Base-by-base conservation (phyloP, 2,797 vertebrate species). In the Betta splendens region DNA sequence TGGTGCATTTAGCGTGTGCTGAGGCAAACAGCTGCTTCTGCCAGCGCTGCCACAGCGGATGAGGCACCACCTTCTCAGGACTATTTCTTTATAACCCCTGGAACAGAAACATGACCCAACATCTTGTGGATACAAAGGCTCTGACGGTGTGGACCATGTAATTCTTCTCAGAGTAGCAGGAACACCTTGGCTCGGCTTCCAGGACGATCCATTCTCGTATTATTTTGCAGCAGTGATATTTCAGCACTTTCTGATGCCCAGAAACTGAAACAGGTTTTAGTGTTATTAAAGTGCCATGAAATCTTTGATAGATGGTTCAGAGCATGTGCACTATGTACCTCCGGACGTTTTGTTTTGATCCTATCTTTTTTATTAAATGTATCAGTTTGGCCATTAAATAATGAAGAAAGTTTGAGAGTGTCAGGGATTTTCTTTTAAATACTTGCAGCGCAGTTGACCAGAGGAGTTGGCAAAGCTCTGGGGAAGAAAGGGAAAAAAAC, bases 231-330 rank as follows among this genome's bases (percentile, higher is more conserved):
- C 11, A 15, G 16, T 9, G 45, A 47, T 36, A 40, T 61, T 46
- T 64, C 47, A 42, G 23, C 32, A 31, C 43, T 66, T 64, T 51
- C 36, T 22, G 25, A 42, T 28, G 33, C 36, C 44, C 38, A 32
- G 36, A 16, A 52, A 46, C 49, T 10, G 26, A 63, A 65, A 36
- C 10, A 22, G 54, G 2, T 23, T 28, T 67, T 56, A 37, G 18
- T 15, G 39, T 65, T 62, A 63, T 66, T 72, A 53, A 75, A 75
- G 47, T 66, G 54, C 61, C 42, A 50, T 1, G 2, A 62, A 9
- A 39, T 9, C 21, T 32, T 39, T 67, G 72, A 67, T 62, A 17
- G 62, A 66, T 65, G 43, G 50, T 23, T 48, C 15, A 3, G 23
- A n/a, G 32, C 35, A 58, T 55, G 37, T 39, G 17, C 28, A 8